Conservation (phyloP, 1,140 invertebrate species). For the Hylaeus volcanicus region DNA sequence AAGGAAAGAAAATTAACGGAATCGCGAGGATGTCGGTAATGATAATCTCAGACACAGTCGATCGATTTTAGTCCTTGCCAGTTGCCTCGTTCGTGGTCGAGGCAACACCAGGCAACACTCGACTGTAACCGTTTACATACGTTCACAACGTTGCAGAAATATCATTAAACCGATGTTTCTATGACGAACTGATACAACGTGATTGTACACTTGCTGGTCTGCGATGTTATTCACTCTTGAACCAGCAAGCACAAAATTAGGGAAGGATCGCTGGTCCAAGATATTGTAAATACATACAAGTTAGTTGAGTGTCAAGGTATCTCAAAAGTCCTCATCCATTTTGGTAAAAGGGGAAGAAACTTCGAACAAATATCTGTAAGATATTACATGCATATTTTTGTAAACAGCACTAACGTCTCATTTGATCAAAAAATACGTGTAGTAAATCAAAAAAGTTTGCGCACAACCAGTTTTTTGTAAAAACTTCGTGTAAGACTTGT, state of each 20-base stretch:
- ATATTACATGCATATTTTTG: background rate
- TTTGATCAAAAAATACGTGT: too few relatives aligned
- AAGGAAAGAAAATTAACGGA: background rate
- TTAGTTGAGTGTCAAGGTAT: conserved; percentile 30
- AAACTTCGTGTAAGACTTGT: too few relatives aligned
- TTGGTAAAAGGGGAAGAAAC: background rate
- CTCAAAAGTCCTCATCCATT: background rate
- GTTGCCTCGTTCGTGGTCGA: background rate
- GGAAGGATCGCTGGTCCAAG: conserved; percentile 19
- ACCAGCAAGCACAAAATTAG: background rate
- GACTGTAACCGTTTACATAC: background rate
- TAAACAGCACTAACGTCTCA: background rate
- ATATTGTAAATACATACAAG: conserved; percentile 58
- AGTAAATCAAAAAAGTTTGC: too few relatives aligned
- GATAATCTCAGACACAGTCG: conserved; percentile 12
- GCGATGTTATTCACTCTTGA: conserved; percentile 36
- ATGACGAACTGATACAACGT: background rate
- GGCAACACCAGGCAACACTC: too few relatives aligned
- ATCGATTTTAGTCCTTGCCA: background rate
- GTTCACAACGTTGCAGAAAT: background rate
- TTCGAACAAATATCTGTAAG: background rate
- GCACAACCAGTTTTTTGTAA: too few relatives aligned
- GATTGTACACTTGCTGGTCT: conserved; percentile 33
- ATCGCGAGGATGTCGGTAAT: conserved; percentile 17
- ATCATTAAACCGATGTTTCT: background rate